Evolutionary conservation across 2,888 invertebrate genomes (phyloP).

Genomic region (Mesopsocus fuscifrons): DNA sequence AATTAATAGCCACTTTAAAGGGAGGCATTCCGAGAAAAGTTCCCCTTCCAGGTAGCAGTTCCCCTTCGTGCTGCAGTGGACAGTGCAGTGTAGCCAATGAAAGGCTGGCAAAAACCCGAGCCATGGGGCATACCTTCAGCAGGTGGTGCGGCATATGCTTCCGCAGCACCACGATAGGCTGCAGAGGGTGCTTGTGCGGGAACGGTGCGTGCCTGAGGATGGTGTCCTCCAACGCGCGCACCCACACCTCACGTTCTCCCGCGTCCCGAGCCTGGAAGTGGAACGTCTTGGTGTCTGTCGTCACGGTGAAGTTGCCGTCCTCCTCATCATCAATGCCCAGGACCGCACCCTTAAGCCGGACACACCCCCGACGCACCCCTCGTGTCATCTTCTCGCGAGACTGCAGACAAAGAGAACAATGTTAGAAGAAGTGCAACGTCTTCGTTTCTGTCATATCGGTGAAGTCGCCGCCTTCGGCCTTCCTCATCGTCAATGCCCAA

Average conservation of each 20-base stretch:
- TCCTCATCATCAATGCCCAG: constrained; percentile 99
- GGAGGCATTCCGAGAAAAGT: too few species aligned
- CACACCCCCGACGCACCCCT: constrained; percentile 90
- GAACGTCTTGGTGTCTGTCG: constrained; percentile 97
- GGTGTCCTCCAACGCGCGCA: constrained; percentile 84
- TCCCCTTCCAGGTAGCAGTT: too few species aligned
- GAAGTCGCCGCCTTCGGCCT: constrained; percentile 95
- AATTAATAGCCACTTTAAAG: too few species aligned
- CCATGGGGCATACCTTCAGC: constrained; percentile 2
- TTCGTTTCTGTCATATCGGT: constrained; percentile 98
- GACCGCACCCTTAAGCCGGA: constrained; percentile 88
- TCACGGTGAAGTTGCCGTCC: constrained; percentile 97
- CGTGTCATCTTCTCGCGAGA: constrained; percentile 98
- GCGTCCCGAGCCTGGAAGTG: constrained; percentile 96
- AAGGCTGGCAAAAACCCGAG: too few species aligned
- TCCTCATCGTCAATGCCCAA: constrained; percentile 99
- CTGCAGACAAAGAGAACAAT: constrained; percentile 36
- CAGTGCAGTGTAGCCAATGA: too few species aligned
- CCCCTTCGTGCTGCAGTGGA: too few species aligned
- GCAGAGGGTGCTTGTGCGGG: background rate
- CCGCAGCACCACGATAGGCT: background rate
- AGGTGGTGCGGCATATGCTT: constrained; percentile 6
- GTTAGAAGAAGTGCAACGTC: constrained; percentile 97
- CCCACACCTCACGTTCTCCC: constrained; percentile 91
- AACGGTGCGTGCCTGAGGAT: constrained; percentile 55